These are phyloP conservation scores for Philotrypesis tridentata DNA, from an alignment of 1,140 invertebrate species.

Conservation along the genomic window DNA sequence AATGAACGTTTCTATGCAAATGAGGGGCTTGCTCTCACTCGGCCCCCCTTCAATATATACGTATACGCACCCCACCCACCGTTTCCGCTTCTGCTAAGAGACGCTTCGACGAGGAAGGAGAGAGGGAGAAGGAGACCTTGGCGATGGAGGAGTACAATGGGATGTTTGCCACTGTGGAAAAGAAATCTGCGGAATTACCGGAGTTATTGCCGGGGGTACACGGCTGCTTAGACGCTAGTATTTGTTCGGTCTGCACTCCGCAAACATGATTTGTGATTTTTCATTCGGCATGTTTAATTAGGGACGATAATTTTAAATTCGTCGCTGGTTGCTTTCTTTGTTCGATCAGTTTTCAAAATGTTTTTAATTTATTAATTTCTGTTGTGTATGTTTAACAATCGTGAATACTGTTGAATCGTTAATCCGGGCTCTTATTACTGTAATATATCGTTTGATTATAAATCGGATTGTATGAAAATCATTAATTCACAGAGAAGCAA, in stretches of 20 bases:
- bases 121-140: background rate
- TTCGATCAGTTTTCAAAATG: no score
- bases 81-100: background rate
- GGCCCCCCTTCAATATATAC: slow-evolving; percentile 30
- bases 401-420: no score
- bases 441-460: no score
- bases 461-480: no score
- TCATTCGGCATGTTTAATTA: background rate
- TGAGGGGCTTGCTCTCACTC: slow-evolving; percentile 64
- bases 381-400: no score
- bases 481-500: no score
- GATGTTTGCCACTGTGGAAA: background rate
- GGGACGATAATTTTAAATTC: no score
- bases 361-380: no score
- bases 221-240: background rate
- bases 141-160: background rate
- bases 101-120: background rate
- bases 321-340: no score
- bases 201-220: background rate
- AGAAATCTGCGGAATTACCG: background rate
- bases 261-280: background rate
- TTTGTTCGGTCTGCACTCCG: background rate
- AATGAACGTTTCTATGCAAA: slow-evolving; percentile 71
- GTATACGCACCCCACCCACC: background rate
- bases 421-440: no score